phyloP scores from a whole-genome alignment of 2,888 invertebrate species.

The Acutogordius australiensis region DNA sequence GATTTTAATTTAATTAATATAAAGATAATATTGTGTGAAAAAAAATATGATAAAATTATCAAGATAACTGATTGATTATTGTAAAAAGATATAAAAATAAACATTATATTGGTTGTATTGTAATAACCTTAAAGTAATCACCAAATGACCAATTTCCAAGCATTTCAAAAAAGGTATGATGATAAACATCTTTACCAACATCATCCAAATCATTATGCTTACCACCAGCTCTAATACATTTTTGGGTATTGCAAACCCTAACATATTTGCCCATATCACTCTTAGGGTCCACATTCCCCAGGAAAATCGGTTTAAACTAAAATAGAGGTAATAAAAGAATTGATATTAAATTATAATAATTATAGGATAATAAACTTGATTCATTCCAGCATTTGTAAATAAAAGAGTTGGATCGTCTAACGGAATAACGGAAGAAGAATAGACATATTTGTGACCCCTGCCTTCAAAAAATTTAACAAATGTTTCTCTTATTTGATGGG shows the following conservation, averaged over 20 bases:
- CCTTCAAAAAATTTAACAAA: conserved; percentile 68
- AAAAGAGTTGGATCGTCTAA: conserved; percentile 84
- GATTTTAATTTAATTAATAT: too few relatives aligned
- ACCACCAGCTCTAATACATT: conserved; percentile 92
- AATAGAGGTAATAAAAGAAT: conserved; percentile 16
- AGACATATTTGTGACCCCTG: conserved; percentile 56
- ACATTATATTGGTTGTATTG: too few relatives aligned
- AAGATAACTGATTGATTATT: too few relatives aligned
- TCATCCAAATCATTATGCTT: conserved; percentile 99
- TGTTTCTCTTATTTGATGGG: conserved; percentile 38
- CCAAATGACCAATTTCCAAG: conserved; percentile 99
- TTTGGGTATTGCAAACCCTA: conserved; percentile 73
- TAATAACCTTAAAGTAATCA: conserved; percentile 83
- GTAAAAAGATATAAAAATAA: too few relatives aligned
- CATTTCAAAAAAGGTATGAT: conserved; percentile 99
- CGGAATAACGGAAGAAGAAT: conserved; percentile 86
- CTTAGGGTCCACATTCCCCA: conserved; percentile 76
- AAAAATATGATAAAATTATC: conserved; percentile 13
- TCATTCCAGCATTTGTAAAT: conserved; percentile 97
- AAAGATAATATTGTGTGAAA: too few relatives aligned
- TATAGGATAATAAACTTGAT: conserved; percentile 34
- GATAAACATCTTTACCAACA: conserved; percentile 96
- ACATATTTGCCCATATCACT: conserved; percentile 60
- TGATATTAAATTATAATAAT: conserved; percentile 1
- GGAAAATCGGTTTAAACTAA: conserved; percentile 78